A percentile compares a stretch with the other conserved stretches of the same genome.
Conservation (phyloP, 2,113 vertebrate genomes). For the Trachemys scripta region DNA sequence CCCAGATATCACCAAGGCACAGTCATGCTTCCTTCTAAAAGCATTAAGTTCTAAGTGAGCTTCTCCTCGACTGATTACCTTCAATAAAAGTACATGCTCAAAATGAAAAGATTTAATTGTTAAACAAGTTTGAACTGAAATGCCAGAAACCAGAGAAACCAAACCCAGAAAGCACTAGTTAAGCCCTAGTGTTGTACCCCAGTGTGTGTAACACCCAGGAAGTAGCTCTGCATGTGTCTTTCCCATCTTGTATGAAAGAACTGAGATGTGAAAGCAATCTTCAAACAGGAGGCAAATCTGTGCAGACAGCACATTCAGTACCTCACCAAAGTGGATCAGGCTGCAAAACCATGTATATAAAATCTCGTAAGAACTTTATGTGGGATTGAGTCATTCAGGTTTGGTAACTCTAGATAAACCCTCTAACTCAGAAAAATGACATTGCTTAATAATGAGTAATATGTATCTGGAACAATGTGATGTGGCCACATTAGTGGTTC, state of each 20-base stretch:
- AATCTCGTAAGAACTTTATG: not conserved
- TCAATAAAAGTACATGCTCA: constrained; percentile 11
- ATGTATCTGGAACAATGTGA: not conserved
- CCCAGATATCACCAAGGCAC: constrained; percentile 96
- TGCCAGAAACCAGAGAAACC: not conserved
- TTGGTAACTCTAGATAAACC: not conserved
- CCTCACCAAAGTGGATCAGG: not conserved
- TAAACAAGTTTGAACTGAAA: not conserved
- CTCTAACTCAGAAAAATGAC: not conserved
- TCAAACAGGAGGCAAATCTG: not conserved
- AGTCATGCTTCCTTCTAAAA: constrained; percentile 97
- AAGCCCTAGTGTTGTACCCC: not conserved
- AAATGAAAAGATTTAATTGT: not conserved
- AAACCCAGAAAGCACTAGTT: not conserved
- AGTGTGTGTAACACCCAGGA: not conserved
- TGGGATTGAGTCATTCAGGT: not conserved
- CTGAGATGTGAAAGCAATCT: not conserved
- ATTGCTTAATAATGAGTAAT: constrained; percentile 4
- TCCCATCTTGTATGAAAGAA: not conserved
- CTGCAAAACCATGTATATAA: not conserved
- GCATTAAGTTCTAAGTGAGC: constrained; percentile 98
- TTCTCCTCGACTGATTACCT: constrained; percentile 93
- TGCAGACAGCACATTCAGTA: not conserved
- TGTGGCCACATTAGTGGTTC: not conserved
- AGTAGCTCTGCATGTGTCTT: not conserved